These are phyloP conservation scores for Agrilus mali DNA, from an alignment of 2,888 invertebrate species.

Conservation along the genomic window DNA sequence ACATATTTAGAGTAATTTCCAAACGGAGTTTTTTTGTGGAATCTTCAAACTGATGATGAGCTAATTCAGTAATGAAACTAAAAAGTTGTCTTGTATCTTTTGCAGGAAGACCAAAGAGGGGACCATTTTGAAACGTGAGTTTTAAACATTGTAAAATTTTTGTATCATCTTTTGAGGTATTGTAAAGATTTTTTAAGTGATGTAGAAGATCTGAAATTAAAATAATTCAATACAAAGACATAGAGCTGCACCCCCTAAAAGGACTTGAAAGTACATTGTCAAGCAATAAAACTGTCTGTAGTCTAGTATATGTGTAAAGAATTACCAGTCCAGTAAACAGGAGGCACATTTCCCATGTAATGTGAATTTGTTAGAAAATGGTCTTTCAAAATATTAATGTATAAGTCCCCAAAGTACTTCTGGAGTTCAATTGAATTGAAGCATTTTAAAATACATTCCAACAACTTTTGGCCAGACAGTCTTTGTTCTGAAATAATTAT, in stretches of 20 bases:
- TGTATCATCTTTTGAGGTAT: conserved; percentile 4
- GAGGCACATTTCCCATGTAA: conserved; percentile 39
- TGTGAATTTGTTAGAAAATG: conserved; percentile 39
- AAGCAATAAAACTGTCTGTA: too few species aligned
- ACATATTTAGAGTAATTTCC: conserved; percentile 14
- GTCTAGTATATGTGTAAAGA: conserved; percentile 28
- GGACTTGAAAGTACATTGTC: too few species aligned
- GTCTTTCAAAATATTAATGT: conserved; percentile 42
- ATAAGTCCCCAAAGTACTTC: conserved; percentile 36
- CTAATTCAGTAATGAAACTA: conserved; percentile 21
- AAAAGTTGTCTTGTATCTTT: conserved; percentile 22
- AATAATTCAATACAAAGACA: too few species aligned
- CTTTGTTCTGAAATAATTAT: conserved; percentile 24
- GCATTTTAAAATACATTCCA: conserved; percentile 31
- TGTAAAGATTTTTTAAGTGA: conserved; percentile 7
- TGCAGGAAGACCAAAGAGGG: conserved; percentile 20
- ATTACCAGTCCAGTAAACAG: conserved; percentile 45
- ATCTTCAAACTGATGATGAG: conserved; percentile 15
- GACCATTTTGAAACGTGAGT: conserved; percentile 23
- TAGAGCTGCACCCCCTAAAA: too few species aligned
- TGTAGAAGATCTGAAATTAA: conserved; percentile 9
- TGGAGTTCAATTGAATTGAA: conserved; percentile 28
- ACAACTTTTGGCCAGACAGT: conserved; percentile 34
- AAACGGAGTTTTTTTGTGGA: conserved; percentile 14
- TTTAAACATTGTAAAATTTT: conserved; percentile 20